Conservation (phyloP, 1,140 invertebrate genomes). For the Zaprionus nigranus region DNA sequence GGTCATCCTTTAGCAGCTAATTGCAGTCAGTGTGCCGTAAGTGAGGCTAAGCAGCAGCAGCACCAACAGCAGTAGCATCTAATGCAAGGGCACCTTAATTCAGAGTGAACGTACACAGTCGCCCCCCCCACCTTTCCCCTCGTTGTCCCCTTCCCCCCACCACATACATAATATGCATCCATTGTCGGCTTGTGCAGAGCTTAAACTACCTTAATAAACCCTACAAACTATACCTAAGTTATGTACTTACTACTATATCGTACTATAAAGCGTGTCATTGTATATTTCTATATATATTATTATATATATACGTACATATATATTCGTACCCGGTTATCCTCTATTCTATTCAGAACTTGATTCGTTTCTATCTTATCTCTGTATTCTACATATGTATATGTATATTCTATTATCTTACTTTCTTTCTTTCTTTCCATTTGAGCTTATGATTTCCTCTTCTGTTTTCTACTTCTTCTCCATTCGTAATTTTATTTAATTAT, state of each 20-base stretch:
- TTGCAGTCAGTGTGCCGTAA: conserved; percentile 13
- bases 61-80: conserved; percentile 2
- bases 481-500: conserved; percentile 48
- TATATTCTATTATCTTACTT: conserved; percentile 33
- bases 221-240: conserved; percentile 10
- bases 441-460: conserved; percentile 29
- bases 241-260: conserved; percentile 11
- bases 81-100: conserved; percentile 10
- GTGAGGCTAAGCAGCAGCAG: conserved; percentile 5
- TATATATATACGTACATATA: conserved; percentile 38
- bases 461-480: conserved; percentile 34
- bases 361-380: conserved; percentile 33
- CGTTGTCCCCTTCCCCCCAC: neutral
- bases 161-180: conserved; percentile 33
- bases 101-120: conserved; percentile 9
- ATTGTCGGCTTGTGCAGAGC: conserved; percentile 45
- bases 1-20: conserved; percentile 34
- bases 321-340: conserved; percentile 61
- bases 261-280: conserved; percentile 66
- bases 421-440: conserved; percentile 26
- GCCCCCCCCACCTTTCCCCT: neutral
- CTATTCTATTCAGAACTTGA: conserved; percentile 42
- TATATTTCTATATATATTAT: conserved; percentile 53
- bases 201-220: conserved; percentile 26
- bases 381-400: conserved; percentile 8